Evolutionary conservation across 2,888 invertebrate genomes (phyloP), one percentile per base, ranked within the genome.

Genomic region (Polymixis lichenea): DNA sequence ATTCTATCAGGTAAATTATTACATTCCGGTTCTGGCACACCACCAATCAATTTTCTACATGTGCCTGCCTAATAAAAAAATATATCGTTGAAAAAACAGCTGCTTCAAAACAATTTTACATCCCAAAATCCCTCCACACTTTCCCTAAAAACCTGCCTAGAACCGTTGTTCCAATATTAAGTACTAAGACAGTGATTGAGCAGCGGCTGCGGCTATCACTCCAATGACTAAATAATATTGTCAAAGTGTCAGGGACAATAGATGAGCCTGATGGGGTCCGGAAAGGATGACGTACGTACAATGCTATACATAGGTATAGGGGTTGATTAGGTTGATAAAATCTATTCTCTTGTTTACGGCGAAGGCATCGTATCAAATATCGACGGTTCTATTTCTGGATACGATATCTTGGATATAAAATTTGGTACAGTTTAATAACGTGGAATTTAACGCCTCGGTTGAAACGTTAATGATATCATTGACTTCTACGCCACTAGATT

Each of bases 111-210:
- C 22, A 71, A 55, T 43, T 19, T 49, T 19, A 38, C 25, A n/a
- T 25, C 25, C 46, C 17, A 28, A 28, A 68, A 17, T 32, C n/a
- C 2, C 28, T 46, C 9, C 55, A 55, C 17, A 17, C 28, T 64
- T 78, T 55, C 13, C 28, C 17, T 15, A 68, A 79, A 82, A 82
- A 53, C 19, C 53, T 43, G 22, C 46, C 64, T 22, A 69, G 64
- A 80, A 72, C 68, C 65, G 56, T 69, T 83, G 70, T 76, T 32
- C 38, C 68, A 56, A 80, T 77, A 84, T 73, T 84, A 83, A 77
- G 69, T 56, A 62, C n/a, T 58, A 80, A 84, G 77, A 80, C 78
- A 83, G 69, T 86, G 83, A 86, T 86, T 72, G 80, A 83, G 64
- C 75, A 77, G 77, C 66, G 62, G 75, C 43, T 56, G 13, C 4